Conservation (phyloP, 2,888 invertebrate genomes). For the Spilosoma lubricipeda region DNA sequence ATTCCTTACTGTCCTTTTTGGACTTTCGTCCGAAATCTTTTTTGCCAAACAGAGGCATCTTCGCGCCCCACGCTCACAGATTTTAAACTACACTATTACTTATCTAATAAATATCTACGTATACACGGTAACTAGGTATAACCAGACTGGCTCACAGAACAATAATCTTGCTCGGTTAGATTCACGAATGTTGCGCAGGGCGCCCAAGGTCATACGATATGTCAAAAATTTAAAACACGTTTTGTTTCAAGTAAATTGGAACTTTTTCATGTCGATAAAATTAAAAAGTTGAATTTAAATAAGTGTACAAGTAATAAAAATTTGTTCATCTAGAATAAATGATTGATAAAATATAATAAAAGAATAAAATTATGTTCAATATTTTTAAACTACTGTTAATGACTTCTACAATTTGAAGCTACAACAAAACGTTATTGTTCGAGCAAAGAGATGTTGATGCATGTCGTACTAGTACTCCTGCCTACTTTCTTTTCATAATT, state of each 20-base stretch:
- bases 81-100: constrained; percentile 65
- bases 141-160: constrained; percentile 60
- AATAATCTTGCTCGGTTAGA: constrained; percentile 65
- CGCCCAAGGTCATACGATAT: constrained; percentile 73
- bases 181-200: constrained; percentile 66
- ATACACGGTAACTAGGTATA: constrained; percentile 67
- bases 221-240: constrained; percentile 67
- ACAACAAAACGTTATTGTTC: constrained; percentile 17
- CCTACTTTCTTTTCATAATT: neutral
- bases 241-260: constrained; percentile 47
- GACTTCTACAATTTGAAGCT: neutral
- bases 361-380: neutral
- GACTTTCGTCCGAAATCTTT: constrained; percentile 94
- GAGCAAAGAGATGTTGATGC: neutral
- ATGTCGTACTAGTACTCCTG: neutral
- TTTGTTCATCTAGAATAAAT: neutral
- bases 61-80: constrained; percentile 74
- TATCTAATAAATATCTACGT: constrained; percentile 68
- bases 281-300: neutral
- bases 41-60: constrained; percentile 97
- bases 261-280: neutral
- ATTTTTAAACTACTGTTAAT: neutral
- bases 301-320: neutral
- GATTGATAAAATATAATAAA: too few relatives aligned
- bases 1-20: constrained; percentile 92